Evolutionary conservation across 2,797 vertebrate species (phyloP).

Genomic region (Etheostoma nigrum): DNA sequence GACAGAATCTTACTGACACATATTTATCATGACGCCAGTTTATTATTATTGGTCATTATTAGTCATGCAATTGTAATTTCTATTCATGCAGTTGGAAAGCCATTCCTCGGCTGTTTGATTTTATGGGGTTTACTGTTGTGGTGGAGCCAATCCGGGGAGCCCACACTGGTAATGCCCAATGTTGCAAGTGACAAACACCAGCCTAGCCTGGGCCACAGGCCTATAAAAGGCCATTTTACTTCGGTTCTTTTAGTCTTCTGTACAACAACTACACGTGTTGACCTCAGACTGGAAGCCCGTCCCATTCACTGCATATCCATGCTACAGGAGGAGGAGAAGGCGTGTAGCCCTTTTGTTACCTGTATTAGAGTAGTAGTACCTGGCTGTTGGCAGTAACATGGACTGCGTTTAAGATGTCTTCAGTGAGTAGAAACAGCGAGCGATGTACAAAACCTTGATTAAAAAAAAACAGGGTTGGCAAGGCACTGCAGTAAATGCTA

Average conservation of each 20-base stretch:
- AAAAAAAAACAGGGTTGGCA: slow-evolving; percentile 29
- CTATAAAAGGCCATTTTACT: slow-evolving; percentile 78
- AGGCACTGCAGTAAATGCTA: slow-evolving; percentile 21
- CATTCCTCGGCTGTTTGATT: slow-evolving; percentile 53
- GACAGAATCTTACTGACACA: slow-evolving; percentile 33
- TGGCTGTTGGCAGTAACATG: slow-evolving; percentile 66
- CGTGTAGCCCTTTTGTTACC: slow-evolving; percentile 83
- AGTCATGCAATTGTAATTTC: slow-evolving; percentile 58
- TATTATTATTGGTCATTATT: slow-evolving; percentile 72
- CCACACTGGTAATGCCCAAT: slow-evolving; percentile 63
- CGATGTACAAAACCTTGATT: slow-evolving; percentile 41
- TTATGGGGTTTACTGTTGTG: slow-evolving; percentile 78
- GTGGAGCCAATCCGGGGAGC: slow-evolving; percentile 59
- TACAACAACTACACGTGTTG: slow-evolving; percentile 83
- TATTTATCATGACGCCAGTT: slow-evolving; percentile 55
- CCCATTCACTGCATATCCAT: slow-evolving; percentile 76
- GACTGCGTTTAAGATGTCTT: slow-evolving; percentile 76
- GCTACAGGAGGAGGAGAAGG: slow-evolving; percentile 74
- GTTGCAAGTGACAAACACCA: slow-evolving; percentile 60
- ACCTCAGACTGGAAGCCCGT: slow-evolving; percentile 73
- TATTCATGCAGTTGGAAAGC: slow-evolving; percentile 66
- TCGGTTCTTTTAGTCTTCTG: slow-evolving; percentile 65
- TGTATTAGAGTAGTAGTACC: slow-evolving; percentile 81
- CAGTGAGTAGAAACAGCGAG: slow-evolving; percentile 44
- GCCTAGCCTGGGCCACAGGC: slow-evolving; percentile 53